Evolutionary conservation across 64 coral and sea anemone species (phyloP).

Genomic region (Pocillopora verrucosa): DNA sequence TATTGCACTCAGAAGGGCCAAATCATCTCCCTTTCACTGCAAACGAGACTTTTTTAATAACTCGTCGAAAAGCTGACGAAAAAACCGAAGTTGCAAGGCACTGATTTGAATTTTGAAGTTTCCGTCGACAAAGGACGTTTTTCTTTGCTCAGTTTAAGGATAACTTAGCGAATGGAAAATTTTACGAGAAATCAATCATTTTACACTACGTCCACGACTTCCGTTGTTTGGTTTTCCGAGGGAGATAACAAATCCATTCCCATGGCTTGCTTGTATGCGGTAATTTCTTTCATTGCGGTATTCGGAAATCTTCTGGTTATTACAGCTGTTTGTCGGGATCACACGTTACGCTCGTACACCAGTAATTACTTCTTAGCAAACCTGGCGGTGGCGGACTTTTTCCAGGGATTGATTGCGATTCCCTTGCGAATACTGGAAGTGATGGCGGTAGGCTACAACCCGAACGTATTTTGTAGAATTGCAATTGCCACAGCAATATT

Average conservation of each 20-base stretch:
- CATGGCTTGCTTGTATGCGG: conserved; percentile 55
- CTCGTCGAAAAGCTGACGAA: not conserved
- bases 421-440: conserved; percentile 63
- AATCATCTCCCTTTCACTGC: not conserved
- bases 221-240: not conserved
- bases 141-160: not conserved
- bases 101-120: not conserved
- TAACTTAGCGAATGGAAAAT: conserved; percentile 6
- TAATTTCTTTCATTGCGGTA: conserved; percentile 52
- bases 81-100: not conserved
- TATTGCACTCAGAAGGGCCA: not conserved
- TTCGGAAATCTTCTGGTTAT: conserved; percentile 75
- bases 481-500: conserved; percentile 63
- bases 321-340: conserved; percentile 40
- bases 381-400: conserved; percentile 68
- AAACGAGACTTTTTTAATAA: not conserved
- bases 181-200: not conserved
- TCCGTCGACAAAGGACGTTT: not conserved
- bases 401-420: conserved; percentile 67
- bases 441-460: not conserved
- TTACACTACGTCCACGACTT: not conserved
- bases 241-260: not conserved
- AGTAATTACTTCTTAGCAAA: conserved; percentile 82
- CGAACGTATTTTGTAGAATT: conserved; percentile 45
- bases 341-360: conserved; percentile 48